A percentile compares a stretch with the other conserved stretches of the same genome.
Conservation (phyloP, 1,140 invertebrate genomes). For the Nephila pilipes region DNA sequence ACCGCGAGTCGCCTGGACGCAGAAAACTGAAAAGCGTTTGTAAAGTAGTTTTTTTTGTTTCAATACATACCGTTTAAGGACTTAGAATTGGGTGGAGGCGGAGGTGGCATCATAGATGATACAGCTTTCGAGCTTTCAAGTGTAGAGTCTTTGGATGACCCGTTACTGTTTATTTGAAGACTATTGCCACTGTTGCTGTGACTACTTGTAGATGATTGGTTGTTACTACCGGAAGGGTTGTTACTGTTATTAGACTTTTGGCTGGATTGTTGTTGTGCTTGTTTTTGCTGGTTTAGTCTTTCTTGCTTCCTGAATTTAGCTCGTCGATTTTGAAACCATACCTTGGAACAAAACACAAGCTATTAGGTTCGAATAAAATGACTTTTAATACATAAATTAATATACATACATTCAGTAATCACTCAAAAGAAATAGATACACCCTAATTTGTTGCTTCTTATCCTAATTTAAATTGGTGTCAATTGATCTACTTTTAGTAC, state of each 20-base stretch:
- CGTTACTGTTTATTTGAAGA: conserved; percentile 28
- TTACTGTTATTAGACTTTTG: conserved; percentile 62
- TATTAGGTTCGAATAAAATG: neutral
- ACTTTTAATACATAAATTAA: too few relatives aligned
- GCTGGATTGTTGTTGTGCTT: conserved; percentile 68
- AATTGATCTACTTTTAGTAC: too few relatives aligned
- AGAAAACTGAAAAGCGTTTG: neutral
- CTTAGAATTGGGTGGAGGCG: conserved; percentile 58
- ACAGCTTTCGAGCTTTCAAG: conserved; percentile 50
- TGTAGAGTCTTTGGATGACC: conserved; percentile 59
- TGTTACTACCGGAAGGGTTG: conserved; percentile 22
- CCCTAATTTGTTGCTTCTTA: too few relatives aligned
- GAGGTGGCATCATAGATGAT: conserved; percentile 63
- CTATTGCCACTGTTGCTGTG: conserved; percentile 18
- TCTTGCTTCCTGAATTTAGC: conserved; percentile 71
- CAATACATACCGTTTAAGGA: conserved; percentile 55
- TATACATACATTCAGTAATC: too few relatives aligned
- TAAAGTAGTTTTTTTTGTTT: conserved; percentile 6
- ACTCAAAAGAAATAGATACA: too few relatives aligned
- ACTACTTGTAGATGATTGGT: neutral
- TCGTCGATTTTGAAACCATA: conserved; percentile 71
- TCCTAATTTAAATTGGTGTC: too few relatives aligned
- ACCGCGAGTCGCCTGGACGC: neutral
- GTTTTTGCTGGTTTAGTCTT: conserved; percentile 67
- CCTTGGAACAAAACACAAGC: conserved; percentile 23